Base-by-base conservation (phyloP, 2,888 invertebrate species). In the Seira ritae region DNA sequence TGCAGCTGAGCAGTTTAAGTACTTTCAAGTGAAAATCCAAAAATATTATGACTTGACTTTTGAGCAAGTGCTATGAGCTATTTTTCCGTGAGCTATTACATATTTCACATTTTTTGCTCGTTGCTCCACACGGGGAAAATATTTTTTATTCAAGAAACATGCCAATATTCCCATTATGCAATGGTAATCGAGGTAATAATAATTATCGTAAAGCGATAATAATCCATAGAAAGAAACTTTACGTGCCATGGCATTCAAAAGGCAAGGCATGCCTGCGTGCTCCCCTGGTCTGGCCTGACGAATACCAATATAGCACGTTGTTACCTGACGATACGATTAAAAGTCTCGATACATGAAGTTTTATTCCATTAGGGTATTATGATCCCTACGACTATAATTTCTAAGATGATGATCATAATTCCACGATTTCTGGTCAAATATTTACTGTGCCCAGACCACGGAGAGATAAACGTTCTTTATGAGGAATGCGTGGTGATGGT, bases 371-470 rank as follows among this genome's bases (percentile, higher is more conserved):
- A 42, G 42, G 17, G 55, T 55, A 55, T 55, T 55, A 55, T 55
- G 55, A 55, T 55, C 31, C 2, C 31, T 55, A 55, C 55, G 55
- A 55, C 55, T 55, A 55, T 55, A 55, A 55, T 55, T 55, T 55
- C 55, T 55, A 15, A 31, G 80, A 75, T 66, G 81, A 76, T 69
- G 81, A 76, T 82, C 71, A 82, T 82, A 76, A 82, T 82, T 82
- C 75, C 74, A 80, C 74, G 74, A 80, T 80, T 80, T 80, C 15
- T 65, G 66, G 74, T 74, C 71, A 80, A 80, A 80, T 80, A 80
- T 80, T 80, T 80, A 74, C 80, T 73, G 71, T 67, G 31, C 22
- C 31, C 31, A 31, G 24, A n/a, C 20, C 50, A 23, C n/a, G 55
- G 60, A 65, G 19, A 65, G 22, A 60, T 55, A 50, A 19, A 46